Percentiles rank a stretch among this genome's conserved stretches.
Evolutionary conservation across 37 sponge, comb jelly and placozoan genomes (phyloP).

Genomic region (Corticium candelabrum): DNA sequence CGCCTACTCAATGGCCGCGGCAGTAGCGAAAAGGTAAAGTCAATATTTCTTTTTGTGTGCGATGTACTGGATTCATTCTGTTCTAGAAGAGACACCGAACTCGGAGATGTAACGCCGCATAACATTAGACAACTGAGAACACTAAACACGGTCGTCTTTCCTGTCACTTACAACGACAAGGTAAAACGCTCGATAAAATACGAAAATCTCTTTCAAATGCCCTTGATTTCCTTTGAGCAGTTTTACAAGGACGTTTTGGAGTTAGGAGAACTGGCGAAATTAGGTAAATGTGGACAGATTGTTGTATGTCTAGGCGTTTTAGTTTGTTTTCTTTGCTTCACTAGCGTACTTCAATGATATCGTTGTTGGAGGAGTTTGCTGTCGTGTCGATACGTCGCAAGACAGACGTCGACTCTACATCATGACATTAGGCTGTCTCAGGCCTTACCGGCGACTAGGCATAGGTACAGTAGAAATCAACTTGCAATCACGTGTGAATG

Average conservation of each 20-base stretch:
- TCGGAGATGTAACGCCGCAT: constrained; percentile 92
- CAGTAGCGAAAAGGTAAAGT: too few species aligned
- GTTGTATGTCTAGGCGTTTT: neutral
- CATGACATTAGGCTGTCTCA: constrained; percentile 93
- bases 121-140: constrained; percentile 84
- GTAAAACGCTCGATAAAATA: constrained; percentile 11
- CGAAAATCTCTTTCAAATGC: neutral
- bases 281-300: constrained; percentile 44
- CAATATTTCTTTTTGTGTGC: too few species aligned
- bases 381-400: constrained; percentile 70
- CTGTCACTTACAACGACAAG: constrained; percentile 90
- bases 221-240: constrained; percentile 18
- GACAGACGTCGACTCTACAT: constrained; percentile 69
- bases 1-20: too few species aligned
- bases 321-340: too few species aligned
- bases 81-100: constrained; percentile 22
- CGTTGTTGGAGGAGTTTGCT: constrained; percentile 92
- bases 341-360: constrained; percentile 94
- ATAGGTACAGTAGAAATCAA: constrained; percentile 58
- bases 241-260: constrained; percentile 83
- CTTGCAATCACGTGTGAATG: neutral
- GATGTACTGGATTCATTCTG: neutral
- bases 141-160: constrained; percentile 85
- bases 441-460: constrained; percentile 84
- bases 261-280: constrained; percentile 81